Conservation (phyloP, 2,797 vertebrate genomes). For the Malurus splendens region DNA sequence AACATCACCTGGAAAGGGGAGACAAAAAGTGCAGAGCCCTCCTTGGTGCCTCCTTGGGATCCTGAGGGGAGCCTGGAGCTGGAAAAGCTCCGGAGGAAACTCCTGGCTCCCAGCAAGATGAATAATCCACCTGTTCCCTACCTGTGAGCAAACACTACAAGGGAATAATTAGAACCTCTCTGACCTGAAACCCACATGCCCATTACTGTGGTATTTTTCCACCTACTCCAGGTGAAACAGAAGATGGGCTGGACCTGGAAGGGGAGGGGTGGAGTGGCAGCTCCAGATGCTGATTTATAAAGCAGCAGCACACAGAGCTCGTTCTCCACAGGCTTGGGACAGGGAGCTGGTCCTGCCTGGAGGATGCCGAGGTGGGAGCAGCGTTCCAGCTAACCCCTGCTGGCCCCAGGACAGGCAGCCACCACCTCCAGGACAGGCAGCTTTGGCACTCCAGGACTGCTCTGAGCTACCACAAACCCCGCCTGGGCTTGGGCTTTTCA, state of each 20-base stretch:
- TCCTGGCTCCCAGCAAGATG: conserved; percentile 42
- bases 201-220: conserved; percentile 68
- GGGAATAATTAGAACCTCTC: conserved; percentile 63
- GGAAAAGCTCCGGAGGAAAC: conserved; percentile 28
- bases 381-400: conserved; percentile 57
- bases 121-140: conserved; percentile 29
- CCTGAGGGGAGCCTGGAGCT: not conserved
- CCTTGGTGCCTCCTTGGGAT: not conserved
- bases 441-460: not conserved
- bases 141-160: conserved; percentile 48
- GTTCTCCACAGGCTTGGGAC: conserved; percentile 41
- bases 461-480: not conserved
- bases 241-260: conserved; percentile 58
- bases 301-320: not conserved
- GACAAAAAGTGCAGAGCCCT: not conserved
- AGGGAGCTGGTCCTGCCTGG: conserved; percentile 20
- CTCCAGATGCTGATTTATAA: conserved; percentile 63
- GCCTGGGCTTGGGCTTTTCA: not conserved
- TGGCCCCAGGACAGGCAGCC: conserved; percentile 9
- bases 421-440: not conserved
- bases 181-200: conserved; percentile 65
- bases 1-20: not conserved
- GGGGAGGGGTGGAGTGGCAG: conserved; percentile 61
- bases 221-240: conserved; percentile 58
- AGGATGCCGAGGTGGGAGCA: conserved; percentile 59